Percentiles rank a stretch among this genome's conserved stretches.
Evolutionary conservation across 2,888 invertebrate species (phyloP).

Genomic region (Liodrosophila aerea): DNA sequence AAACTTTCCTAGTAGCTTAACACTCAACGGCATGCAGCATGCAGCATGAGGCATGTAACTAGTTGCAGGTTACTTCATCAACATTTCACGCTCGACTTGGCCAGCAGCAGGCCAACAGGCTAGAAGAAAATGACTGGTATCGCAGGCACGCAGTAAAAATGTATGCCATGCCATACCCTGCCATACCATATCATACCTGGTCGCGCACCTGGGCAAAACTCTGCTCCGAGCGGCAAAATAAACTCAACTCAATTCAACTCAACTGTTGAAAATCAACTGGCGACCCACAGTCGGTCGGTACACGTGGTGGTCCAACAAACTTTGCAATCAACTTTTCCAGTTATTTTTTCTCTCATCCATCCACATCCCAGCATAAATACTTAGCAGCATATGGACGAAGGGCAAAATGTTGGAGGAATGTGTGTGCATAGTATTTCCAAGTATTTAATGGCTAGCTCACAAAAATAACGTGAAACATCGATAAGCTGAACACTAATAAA

Average conservation of each 20-base stretch:
- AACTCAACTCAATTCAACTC: slow-evolving; percentile 74
- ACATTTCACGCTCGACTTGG: slow-evolving; percentile 73
- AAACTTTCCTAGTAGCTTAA: slow-evolving; percentile 56
- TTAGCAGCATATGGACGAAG: slow-evolving; percentile 44
- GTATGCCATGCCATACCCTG: slow-evolving; percentile 43
- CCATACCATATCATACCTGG: slow-evolving; percentile 6
- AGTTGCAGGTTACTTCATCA: slow-evolving; percentile 69
- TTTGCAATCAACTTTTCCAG: slow-evolving; percentile 65
- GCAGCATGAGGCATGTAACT: slow-evolving; percentile 51
- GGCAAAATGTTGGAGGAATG: slow-evolving; percentile 9
- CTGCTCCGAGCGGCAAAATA: slow-evolving; percentile 57
- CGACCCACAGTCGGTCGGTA: slow-evolving; percentile 26
- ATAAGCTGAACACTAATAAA: slow-evolving; percentile 17
- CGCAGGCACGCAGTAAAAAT: slow-evolving; percentile 66
- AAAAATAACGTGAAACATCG: slow-evolving; percentile 9
- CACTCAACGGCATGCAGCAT: slow-evolving; percentile 42
- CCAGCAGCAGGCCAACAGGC: slow-evolving; percentile 23
- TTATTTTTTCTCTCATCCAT: slow-evolving; percentile 21
- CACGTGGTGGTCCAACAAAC: slow-evolving; percentile 57
- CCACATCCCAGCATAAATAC: slow-evolving; percentile 47
- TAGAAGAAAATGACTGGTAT: slow-evolving; percentile 44
- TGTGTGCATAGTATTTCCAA: slow-evolving; percentile 28
- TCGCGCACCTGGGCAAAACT: slow-evolving; percentile 57
- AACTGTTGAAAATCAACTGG: slow-evolving; percentile 75
- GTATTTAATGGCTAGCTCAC: slow-evolving; percentile 55